Base-by-base conservation (phyloP, 2,888 invertebrate genomes). In the Pristionchus exspectatus region DNA sequence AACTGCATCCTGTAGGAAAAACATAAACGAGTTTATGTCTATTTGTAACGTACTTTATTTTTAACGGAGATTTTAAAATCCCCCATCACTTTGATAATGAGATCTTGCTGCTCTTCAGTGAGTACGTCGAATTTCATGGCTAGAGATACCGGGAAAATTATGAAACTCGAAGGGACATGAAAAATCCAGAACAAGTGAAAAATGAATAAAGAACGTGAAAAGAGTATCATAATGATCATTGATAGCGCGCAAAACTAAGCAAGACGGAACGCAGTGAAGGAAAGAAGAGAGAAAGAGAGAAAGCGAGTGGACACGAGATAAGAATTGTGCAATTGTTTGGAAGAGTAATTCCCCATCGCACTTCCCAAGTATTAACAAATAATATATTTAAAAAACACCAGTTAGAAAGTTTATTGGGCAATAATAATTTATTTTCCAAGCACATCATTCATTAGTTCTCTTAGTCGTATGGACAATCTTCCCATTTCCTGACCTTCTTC, bases 401-500 rank as follows among this genome's bases (percentile, higher is more conserved):
- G 3, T 50, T 50, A 50, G 1, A 12, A 50, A 50, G 44, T 50
- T 50, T 50, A 50, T 50, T 50, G 5, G 7, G 24, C 12, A 3
- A 24, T 59, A 27, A 66, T 12, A 27, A 66, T 7, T 77, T 44
- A 77, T 44, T 44, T 77, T 44, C 72, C 66, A 2, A 77, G 21
- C 81, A 54, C 81, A 54, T 81, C 81, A 24, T 44, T 54, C n/a
- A 81, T n/a, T 4, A 81, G 16, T 81, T 81, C 81, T 4, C 50
- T 54, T 50, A 81, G 27, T 14, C 81, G 24, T n/a, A 54, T 81
- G 12, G 81, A 81, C n/a, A 81, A 27, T 50, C 81, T 12, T 81
- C 81, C 81, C 44, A 81, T 81, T 18, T 44, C 50, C 16, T 81
- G 50, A 0, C 50, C 81, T 81, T 81, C 81, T 4, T 81, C 81